Conservation (phyloP, 1,140 invertebrate genomes). For the Contarinia nasturtii region DNA sequence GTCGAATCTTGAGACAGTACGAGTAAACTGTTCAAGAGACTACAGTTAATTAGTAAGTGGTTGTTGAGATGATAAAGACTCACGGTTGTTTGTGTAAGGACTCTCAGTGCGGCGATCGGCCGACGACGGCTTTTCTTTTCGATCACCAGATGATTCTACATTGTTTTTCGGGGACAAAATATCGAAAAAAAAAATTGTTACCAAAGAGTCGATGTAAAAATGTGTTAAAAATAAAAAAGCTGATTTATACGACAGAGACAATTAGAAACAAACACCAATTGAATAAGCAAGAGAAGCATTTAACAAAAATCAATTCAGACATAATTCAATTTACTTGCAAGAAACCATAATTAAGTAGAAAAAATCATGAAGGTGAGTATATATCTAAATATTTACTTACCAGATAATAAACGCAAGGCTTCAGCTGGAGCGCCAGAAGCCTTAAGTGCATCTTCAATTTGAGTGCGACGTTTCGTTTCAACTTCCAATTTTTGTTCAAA, state of each 20-base stretch:
- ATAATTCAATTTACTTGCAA: background rate
- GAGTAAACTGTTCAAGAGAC: no score
- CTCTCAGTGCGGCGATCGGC: constrained; percentile 13
- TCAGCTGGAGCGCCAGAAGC: constrained; percentile 52
- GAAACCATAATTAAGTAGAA: background rate
- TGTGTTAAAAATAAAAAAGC: background rate
- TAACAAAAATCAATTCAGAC: no score
- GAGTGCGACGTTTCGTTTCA: constrained; percentile 53
- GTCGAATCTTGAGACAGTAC: constrained; percentile 52
- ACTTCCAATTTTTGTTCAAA: constrained; percentile 67
- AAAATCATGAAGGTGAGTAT: no score
- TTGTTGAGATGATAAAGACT: constrained; percentile 19
- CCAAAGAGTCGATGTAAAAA: background rate
- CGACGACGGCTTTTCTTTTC: constrained; percentile 5
- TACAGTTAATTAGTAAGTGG: no score
- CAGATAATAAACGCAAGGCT: constrained; percentile 56
- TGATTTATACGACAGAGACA: no score
- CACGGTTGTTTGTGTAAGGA: constrained; percentile 9
- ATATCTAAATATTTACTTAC: constrained; percentile 34
- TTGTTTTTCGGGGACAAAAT: background rate
- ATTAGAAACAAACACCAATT: background rate
- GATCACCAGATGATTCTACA: constrained; percentile 1
- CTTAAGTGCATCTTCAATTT: constrained; percentile 61
- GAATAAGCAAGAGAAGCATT: background rate
- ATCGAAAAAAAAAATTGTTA: background rate